A percentile compares a stretch with the other conserved stretches of the same genome.
Evolutionary conservation across 30 jellyfish, hydroid and myxozoan genomes (phyloP).

Genomic region (Aurelia coerulea): DNA sequence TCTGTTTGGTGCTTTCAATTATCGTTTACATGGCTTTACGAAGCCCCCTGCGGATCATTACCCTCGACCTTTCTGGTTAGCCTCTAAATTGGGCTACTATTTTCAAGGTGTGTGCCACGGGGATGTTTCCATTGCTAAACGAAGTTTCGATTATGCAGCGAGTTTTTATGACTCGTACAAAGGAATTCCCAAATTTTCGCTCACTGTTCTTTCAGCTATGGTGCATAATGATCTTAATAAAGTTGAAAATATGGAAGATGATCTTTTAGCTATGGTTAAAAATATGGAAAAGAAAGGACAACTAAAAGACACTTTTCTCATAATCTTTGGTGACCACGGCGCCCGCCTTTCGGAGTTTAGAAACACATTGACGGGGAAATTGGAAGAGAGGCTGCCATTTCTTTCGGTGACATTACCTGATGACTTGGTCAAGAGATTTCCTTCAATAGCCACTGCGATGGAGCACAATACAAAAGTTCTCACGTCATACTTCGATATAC

Average conservation of each 20-base stretch:
- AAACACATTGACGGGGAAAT: conserved; percentile 76
- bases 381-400: conserved; percentile 92
- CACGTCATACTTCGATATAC: conserved; percentile 82
- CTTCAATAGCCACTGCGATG: conserved; percentile 34
- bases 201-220: conserved; percentile 54
- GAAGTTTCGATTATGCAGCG: conserved; percentile 47
- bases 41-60: conserved; percentile 77
- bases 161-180: conserved; percentile 45
- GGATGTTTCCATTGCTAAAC: conserved; percentile 22
- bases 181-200: conserved; percentile 45
- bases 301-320: conserved; percentile 53
- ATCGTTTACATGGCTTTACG: conserved; percentile 72
- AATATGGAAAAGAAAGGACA: conserved; percentile 13
- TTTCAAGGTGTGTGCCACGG: conserved; percentile 48
- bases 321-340: conserved; percentile 89
- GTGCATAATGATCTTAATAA: conserved; percentile 49
- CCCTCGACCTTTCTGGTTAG: conserved; percentile 78
- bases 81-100: conserved; percentile 14
- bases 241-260: conserved; percentile 47
- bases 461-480: conserved; percentile 59
- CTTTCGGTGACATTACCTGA: conserved; percentile 66
- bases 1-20: conserved; percentile 53
- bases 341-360: conserved; percentile 75
- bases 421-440: conserved; percentile 8
- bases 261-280: conserved; percentile 26